A percentile compares a stretch with the other conserved stretches of the same genome.
Evolutionary conservation across 2,888 invertebrate species (phyloP).

Genomic region (Alloscopus bannaensis): DNA sequence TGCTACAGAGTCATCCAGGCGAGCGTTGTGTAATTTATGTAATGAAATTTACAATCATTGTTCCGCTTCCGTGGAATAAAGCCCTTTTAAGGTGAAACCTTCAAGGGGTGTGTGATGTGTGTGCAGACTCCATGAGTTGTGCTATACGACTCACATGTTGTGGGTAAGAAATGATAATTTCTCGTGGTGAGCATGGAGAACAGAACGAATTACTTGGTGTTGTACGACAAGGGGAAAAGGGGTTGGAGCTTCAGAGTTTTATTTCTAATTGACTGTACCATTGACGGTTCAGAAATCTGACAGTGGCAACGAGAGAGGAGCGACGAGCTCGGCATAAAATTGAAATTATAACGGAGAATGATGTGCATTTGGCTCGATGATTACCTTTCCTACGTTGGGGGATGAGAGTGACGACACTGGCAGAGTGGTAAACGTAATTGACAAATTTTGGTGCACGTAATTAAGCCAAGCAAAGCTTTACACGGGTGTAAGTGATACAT

Average conservation of each 20-base stretch:
- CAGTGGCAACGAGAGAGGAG: background rate
- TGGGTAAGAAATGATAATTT: background rate
- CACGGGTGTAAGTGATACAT: background rate
- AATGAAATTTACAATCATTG: too few relatives aligned
- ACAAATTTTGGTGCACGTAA: conserved; percentile 32
- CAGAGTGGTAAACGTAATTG: conserved; percentile 18
- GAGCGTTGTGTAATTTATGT: too few relatives aligned
- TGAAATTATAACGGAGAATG: conserved; percentile 71
- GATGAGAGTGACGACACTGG: conserved; percentile 9
- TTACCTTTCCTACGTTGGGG: conserved; percentile 26
- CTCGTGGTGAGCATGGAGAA: conserved; percentile 15
- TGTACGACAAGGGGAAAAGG: conserved; percentile 3
- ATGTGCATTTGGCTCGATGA: conserved; percentile 42
- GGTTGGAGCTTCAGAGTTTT: background rate
- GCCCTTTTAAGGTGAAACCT: too few relatives aligned
- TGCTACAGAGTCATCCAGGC: too few relatives aligned
- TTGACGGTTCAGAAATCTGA: background rate
- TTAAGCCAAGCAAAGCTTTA: conserved; percentile 17
- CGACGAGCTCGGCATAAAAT: conserved; percentile 70
- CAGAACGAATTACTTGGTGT: conserved; percentile 13
- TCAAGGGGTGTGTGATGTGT: too few relatives aligned
- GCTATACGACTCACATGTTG: too few relatives aligned
- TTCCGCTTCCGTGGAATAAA: too few relatives aligned
- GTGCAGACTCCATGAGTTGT: too few relatives aligned
- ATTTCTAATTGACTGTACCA: background rate